Conservation (phyloP, 2,797 vertebrate species). For the Podarcis lilfordi region DNA sequence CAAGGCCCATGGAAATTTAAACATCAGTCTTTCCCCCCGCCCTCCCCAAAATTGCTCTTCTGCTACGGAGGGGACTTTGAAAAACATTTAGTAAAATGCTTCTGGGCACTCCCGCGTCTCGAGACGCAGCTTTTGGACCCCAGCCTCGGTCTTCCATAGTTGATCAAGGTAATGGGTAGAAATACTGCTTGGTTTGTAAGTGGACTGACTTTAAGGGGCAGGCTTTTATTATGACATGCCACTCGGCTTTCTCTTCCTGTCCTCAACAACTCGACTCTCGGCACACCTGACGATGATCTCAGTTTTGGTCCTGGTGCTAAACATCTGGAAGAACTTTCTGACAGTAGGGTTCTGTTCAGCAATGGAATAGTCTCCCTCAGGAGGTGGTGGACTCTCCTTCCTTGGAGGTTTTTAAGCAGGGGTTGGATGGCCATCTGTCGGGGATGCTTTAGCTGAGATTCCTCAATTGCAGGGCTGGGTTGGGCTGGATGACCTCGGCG, state of each 20-base stretch:
- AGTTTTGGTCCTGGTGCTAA: not conserved
- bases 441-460: too few relatives aligned
- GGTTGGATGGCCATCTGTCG: too few relatives aligned
- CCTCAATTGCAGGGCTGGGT: too few relatives aligned
- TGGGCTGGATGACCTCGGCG: too few relatives aligned
- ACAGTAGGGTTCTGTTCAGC: too few relatives aligned
- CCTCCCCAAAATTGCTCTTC: not conserved
- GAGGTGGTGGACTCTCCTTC: too few relatives aligned
- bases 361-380: too few relatives aligned
- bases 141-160: not conserved
- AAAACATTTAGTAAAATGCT: not conserved
- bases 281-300: not conserved
- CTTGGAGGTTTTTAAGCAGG: too few relatives aligned
- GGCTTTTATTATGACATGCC: not conserved
- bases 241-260: not conserved
- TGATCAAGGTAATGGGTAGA: not conserved
- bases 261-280: not conserved
- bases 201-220: not conserved
- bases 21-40: not conserved
- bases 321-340: too few relatives aligned
- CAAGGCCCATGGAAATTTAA: not conserved
- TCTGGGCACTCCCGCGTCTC: too few relatives aligned
- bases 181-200: too few relatives aligned
- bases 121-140: not conserved
- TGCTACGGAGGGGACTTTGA: not conserved